These are phyloP conservation scores for Girardinichthys multiradiatus DNA, from an alignment of 2,113 vertebrate genomes.

Conservation along the genomic window DNA sequence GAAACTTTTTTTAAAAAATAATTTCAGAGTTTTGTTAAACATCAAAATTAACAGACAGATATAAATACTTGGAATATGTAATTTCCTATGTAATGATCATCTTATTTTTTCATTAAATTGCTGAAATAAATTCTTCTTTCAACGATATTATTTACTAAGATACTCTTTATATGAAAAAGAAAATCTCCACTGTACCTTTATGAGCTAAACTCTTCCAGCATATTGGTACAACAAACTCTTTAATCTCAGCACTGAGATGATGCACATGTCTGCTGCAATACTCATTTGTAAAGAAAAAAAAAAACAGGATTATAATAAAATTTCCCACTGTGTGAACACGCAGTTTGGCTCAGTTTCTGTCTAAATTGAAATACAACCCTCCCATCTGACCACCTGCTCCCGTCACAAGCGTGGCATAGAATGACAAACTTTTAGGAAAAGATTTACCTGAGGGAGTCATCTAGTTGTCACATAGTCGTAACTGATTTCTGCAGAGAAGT, in stretches of 20 bases:
- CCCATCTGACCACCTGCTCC: slow-evolving; percentile 58
- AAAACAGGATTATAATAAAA: slow-evolving; percentile 28
- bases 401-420: slow-evolving; percentile 9
- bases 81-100: too few relatives aligned
- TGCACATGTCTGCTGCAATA: slow-evolving; percentile 10
- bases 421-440: slow-evolving; percentile 16
- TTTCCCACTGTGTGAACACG: slow-evolving; percentile 13
- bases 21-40: too few relatives aligned
- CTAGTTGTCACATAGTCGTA: background rate
- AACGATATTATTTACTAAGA: background rate
- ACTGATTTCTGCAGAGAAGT: slow-evolving; percentile 15
- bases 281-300: slow-evolving; percentile 35
- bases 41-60: too few relatives aligned
- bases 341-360: slow-evolving; percentile 40
- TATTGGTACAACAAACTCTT: background rate
- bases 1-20: too few relatives aligned
- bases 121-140: too few relatives aligned
- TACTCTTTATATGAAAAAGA: background rate
- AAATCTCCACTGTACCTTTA: background rate
- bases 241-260: background rate
- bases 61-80: too few relatives aligned
- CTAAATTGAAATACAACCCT: slow-evolving; percentile 35
- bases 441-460: slow-evolving; percentile 10
- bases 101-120: too few relatives aligned
- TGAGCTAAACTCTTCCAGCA: background rate